phyloP scores from a whole-genome alignment of 2,113 vertebrate genomes.

The Brienomyrus longianalis region DNA sequence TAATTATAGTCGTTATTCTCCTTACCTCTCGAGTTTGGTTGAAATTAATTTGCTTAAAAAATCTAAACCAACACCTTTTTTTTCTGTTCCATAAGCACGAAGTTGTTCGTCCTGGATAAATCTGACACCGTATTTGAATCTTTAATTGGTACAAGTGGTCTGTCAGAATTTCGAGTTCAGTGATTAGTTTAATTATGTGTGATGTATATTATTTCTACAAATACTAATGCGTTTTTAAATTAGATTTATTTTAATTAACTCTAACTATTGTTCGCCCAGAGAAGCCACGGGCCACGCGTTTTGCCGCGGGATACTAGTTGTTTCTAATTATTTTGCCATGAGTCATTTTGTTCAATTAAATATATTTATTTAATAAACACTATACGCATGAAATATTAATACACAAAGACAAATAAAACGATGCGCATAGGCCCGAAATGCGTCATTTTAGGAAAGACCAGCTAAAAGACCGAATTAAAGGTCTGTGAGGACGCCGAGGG shows the following conservation, averaged over 20 bases:
- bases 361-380: constrained; percentile 5
- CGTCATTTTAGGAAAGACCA: background rate
- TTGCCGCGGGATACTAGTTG: background rate
- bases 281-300: background rate
- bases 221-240: constrained; percentile 11
- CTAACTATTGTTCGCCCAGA: background rate
- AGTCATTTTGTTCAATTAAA: constrained; percentile 14
- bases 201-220: background rate
- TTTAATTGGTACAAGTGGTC: background rate
- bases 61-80: background rate
- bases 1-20: background rate
- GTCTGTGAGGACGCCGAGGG: background rate
- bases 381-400: constrained; percentile 8
- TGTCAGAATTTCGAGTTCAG: background rate
- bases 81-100: background rate
- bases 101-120: background rate
- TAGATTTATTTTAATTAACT: constrained; percentile 10
- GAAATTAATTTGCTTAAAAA: background rate
- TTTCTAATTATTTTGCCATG: constrained; percentile 15
- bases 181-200: background rate
- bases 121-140: background rate
- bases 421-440: background rate
- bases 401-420: background rate
- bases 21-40: background rate
- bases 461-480: background rate